Conservation (phyloP, 1,140 invertebrate genomes). For the Triops longicaudatus region DNA sequence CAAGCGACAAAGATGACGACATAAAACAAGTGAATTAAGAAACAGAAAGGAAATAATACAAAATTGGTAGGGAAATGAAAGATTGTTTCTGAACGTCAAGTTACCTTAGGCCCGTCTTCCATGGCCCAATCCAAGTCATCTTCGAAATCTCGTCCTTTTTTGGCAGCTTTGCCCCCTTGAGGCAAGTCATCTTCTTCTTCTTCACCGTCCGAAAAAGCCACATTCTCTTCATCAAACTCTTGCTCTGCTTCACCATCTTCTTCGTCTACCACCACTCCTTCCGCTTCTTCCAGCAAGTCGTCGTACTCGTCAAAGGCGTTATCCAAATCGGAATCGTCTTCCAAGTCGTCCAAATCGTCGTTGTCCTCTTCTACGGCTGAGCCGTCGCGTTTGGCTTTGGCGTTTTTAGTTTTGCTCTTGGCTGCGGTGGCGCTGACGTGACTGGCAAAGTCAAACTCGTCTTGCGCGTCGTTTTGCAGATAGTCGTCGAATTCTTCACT, state of each 20-base stretch:
- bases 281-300: slow-evolving; percentile 50
- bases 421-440: slow-evolving; percentile 55
- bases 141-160: background rate
- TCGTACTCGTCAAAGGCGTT: slow-evolving; percentile 40
- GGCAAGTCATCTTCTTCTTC: slow-evolving; percentile 14
- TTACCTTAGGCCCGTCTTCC: slow-evolving; percentile 25
- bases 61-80: no score
- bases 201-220: slow-evolving; percentile 28
- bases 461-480: slow-evolving; percentile 35
- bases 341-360: slow-evolving; percentile 37
- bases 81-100: background rate
- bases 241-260: slow-evolving; percentile 29
- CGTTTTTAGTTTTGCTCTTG: slow-evolving; percentile 68
- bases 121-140: slow-evolving; percentile 26
- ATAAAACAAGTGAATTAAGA: slow-evolving; percentile 1
- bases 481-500: slow-evolving; percentile 72
- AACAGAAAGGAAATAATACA: background rate
- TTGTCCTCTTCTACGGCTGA: slow-evolving; percentile 49
- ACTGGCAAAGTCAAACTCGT: slow-evolving; percentile 23
- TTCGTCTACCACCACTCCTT: slow-evolving; percentile 32
- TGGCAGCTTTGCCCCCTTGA: background rate
- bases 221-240: slow-evolving; percentile 31
- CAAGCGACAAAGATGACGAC: slow-evolving; percentile 5
- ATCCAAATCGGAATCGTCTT: slow-evolving; percentile 36
- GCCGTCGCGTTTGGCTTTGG: slow-evolving; percentile 63